Conservation (phyloP, 2,888 invertebrate species). For the Yponomeuta malinellus region DNA sequence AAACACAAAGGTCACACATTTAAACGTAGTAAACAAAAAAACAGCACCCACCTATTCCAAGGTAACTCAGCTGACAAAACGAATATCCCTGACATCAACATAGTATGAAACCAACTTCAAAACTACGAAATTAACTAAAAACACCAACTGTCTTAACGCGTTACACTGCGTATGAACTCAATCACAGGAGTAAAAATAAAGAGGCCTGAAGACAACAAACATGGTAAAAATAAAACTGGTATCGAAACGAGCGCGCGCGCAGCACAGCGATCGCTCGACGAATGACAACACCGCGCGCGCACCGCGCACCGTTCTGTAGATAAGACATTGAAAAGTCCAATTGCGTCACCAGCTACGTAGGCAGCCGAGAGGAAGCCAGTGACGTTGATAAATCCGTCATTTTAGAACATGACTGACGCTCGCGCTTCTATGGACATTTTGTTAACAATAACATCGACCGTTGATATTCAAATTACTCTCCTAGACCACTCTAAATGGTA, state of each 20-base stretch:
- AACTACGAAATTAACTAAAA: conserved; percentile 36
- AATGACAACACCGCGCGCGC: conserved; percentile 56
- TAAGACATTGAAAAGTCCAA: conserved; percentile 75
- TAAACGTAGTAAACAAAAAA: conserved; percentile 43
- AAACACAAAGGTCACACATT: conserved; percentile 6
- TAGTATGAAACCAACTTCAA: conserved; percentile 28
- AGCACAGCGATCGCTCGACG: conserved; percentile 61
- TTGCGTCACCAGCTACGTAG: conserved; percentile 74
- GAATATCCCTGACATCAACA: conserved; percentile 70
- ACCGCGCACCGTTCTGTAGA: conserved; percentile 61
- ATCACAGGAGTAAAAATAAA: neutral
- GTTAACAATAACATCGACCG: conserved; percentile 25
- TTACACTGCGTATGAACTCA: conserved; percentile 54
- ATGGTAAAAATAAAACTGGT: conserved; percentile 7
- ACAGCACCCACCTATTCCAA: conserved; percentile 58
- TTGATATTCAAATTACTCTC: neutral
- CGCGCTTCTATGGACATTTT: conserved; percentile 49
- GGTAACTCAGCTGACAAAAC: conserved; percentile 64
- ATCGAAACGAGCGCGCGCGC: conserved; percentile 46
- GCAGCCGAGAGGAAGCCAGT: conserved; percentile 61
- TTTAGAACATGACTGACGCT: conserved; percentile 50
- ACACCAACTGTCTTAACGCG: conserved; percentile 54
- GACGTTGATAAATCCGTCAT: conserved; percentile 66
- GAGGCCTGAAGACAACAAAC: conserved; percentile 4
- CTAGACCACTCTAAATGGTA: neutral